Evolutionary conservation across 2,888 invertebrate species (phyloP).

Genomic region (Clostera curtula): DNA sequence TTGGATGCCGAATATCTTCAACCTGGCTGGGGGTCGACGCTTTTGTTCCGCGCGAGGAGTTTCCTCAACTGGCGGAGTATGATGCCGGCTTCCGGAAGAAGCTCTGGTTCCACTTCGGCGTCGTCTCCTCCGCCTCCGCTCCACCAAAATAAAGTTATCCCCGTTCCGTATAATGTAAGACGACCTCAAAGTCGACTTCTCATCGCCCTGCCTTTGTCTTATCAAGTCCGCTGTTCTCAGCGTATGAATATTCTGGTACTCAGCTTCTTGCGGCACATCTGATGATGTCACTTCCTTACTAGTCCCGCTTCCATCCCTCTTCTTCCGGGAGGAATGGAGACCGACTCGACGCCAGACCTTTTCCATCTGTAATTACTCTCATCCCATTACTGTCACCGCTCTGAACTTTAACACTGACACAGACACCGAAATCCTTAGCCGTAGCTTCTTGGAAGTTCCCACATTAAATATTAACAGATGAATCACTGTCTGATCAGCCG

Average conservation of each 20-base stretch:
- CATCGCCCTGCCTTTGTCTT: constrained; percentile 66
- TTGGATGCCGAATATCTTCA: constrained; percentile 70
- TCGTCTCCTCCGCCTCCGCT: constrained; percentile 59
- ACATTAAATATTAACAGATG: constrained; percentile 30
- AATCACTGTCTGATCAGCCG: constrained; percentile 50
- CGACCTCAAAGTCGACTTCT: constrained; percentile 65
- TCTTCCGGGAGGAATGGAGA: constrained; percentile 74
- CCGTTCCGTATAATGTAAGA: constrained; percentile 71
- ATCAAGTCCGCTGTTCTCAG: constrained; percentile 70
- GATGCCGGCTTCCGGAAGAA: constrained; percentile 61
- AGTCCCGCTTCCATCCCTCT: constrained; percentile 72
- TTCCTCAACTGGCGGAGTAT: constrained; percentile 65
- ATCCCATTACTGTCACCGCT: constrained; percentile 60
- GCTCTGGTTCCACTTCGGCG: constrained; percentile 66
- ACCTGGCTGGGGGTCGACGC: constrained; percentile 61
- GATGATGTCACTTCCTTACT: constrained; percentile 58
- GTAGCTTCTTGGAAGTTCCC: constrained; percentile 24
- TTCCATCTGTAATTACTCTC: constrained; percentile 70
- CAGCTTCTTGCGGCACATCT: constrained; percentile 54
- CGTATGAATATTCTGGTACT: constrained; percentile 69
- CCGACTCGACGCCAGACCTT: constrained; percentile 74
- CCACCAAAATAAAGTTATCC: constrained; percentile 68
- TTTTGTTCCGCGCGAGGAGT: constrained; percentile 58
- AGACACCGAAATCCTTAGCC: constrained; percentile 7
- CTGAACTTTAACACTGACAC: constrained; percentile 2